These are phyloP conservation scores for Myiopsitta monachus DNA, from an alignment of 2,113 vertebrate species.

Conservation along the genomic window DNA sequence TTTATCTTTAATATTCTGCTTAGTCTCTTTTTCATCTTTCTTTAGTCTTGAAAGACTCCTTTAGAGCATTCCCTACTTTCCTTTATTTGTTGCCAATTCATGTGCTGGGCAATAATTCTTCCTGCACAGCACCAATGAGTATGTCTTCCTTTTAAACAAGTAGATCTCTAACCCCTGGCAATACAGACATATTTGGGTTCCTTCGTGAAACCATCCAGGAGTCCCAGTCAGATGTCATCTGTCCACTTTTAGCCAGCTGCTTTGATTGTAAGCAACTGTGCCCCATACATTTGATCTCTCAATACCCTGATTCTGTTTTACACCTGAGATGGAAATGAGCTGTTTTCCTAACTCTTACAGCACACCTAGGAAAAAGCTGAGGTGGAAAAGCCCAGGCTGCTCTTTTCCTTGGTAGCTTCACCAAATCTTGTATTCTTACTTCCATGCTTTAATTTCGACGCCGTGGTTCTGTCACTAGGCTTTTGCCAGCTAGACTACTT, in stretches of 20 bases:
- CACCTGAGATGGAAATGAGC: background rate
- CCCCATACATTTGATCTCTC: background rate
- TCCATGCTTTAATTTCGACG: background rate
- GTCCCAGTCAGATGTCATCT: background rate
- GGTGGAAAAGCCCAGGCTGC: background rate
- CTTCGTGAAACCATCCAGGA: background rate
- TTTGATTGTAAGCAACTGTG: background rate
- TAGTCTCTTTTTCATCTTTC: background rate
- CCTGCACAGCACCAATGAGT: background rate
- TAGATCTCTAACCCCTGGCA: background rate
- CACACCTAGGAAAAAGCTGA: background rate
- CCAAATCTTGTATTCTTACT: fast-evolving
- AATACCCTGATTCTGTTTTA: background rate
- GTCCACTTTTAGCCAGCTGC: background rate
- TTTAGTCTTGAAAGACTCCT: background rate
- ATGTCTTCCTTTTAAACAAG: background rate
- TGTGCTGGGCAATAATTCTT: background rate
- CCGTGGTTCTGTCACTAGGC: no score
- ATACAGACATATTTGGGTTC: background rate
- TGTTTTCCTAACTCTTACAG: background rate
- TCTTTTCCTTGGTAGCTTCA: background rate
- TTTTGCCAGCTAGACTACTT: no score
- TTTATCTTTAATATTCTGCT: background rate
- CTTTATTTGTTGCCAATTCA: background rate
- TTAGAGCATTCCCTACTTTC: background rate